Percentiles rank a stretch among this genome's conserved stretches.
These are phyloP conservation scores for Actinernus sp. DNA, from an alignment of 92 coral and sea anemone species.

Conservation along the genomic window DNA sequence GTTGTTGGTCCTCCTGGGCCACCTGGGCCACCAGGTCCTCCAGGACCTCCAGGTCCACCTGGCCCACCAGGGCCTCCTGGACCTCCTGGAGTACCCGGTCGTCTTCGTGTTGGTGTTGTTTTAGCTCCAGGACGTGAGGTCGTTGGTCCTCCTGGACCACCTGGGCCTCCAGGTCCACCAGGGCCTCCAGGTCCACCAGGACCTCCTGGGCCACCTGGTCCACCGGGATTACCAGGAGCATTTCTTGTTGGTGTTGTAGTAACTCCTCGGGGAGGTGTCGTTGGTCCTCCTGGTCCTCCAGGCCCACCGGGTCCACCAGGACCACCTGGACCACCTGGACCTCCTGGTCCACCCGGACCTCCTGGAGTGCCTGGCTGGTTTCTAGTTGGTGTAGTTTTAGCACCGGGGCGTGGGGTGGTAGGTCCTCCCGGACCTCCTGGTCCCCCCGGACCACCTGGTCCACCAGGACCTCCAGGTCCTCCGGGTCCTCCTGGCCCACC, in stretches of 20 bases:
- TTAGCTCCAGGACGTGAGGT: slow-evolving; percentile 57
- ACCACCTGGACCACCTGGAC: slow-evolving; percentile 78
- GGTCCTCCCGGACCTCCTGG: slow-evolving; percentile 83
- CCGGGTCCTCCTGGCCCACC: slow-evolving; percentile 82
- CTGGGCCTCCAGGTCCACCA: slow-evolving; percentile 82
- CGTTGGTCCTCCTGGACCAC: slow-evolving; percentile 62
- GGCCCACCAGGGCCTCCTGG: slow-evolving; percentile 81
- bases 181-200: slow-evolving; percentile 88
- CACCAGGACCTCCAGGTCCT: slow-evolving; percentile 75
- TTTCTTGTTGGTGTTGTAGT: slow-evolving; percentile 69
- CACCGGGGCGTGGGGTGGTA: slow-evolving; percentile 60
- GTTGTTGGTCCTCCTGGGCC: too few species aligned
- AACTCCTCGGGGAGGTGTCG: slow-evolving; percentile 56
- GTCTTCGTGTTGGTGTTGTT: slow-evolving; percentile 55
- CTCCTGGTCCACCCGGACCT: slow-evolving; percentile 83
- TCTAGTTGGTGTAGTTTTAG: slow-evolving; percentile 71
- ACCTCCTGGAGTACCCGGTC: slow-evolving; percentile 75
- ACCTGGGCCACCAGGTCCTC: slow-evolving; percentile 78
- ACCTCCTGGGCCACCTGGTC: slow-evolving; percentile 79
- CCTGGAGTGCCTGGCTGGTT: slow-evolving; percentile 79
- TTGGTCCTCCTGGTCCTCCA: slow-evolving; percentile 81
- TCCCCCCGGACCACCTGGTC: slow-evolving; percentile 59
- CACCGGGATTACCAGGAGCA: slow-evolving; percentile 58
- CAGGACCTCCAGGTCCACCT: slow-evolving; percentile 66
- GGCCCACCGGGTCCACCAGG: slow-evolving; percentile 89